Percentiles rank a stretch among this genome's conserved stretches.
Evolutionary conservation across 2,888 invertebrate species (phyloP).

Genomic region (Chymomyza procnemis): DNA sequence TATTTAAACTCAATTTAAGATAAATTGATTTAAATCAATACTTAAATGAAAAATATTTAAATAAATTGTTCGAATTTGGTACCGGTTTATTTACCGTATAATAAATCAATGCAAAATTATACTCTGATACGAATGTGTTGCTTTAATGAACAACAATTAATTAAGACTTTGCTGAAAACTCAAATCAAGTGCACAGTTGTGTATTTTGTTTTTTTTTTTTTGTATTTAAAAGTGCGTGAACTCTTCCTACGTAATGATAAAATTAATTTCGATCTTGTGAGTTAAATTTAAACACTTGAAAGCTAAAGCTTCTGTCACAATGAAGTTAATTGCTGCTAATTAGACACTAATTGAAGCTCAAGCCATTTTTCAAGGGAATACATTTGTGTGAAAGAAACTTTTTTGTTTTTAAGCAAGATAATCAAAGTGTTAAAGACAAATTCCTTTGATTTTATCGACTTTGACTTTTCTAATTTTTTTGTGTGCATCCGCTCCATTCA

Average conservation of each 20-base stretch:
- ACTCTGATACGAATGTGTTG: neutral
- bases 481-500: no score
- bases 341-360: neutral
- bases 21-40: neutral
- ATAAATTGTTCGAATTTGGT: neutral
- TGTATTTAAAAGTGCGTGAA: neutral
- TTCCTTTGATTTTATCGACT: no score
- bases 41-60: neutral
- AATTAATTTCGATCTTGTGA: neutral
- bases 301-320: neutral
- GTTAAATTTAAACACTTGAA: neutral
- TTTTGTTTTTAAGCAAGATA: neutral
- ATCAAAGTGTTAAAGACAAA: neutral
- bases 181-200: neutral
- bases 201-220: neutral
- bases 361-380: neutral
- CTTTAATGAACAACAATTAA: neutral
- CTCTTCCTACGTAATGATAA: neutral
- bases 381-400: neutral
- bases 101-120: neutral
- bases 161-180: neutral
- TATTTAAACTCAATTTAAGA: neutral
- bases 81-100: neutral
- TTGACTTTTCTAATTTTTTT: no score
- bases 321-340: neutral